Evolutionary conservation across 2,797 vertebrate species (phyloP).

Genomic region (Falco novaeseelandiae): DNA sequence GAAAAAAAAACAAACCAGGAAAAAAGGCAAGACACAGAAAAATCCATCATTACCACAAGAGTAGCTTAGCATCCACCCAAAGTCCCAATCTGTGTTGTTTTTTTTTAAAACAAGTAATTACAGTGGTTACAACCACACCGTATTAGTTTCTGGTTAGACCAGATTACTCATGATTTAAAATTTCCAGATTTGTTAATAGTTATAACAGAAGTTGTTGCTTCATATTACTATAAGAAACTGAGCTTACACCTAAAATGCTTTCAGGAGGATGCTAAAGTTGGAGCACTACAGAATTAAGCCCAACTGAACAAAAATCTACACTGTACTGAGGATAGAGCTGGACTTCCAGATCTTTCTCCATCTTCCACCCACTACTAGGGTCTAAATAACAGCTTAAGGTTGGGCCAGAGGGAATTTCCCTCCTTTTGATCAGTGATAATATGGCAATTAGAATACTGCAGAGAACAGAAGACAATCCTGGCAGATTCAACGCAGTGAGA

Average conservation of each 20-base stretch:
- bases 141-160: constrained; percentile 25
- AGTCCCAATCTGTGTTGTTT: not conserved
- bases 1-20: not conserved
- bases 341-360: not conserved
- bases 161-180: constrained; percentile 51
- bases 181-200: constrained; percentile 32
- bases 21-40: not conserved
- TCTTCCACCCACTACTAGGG: not conserved
- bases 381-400: not conserved
- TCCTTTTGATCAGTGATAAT: not conserved
- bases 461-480: not conserved
- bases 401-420: not conserved
- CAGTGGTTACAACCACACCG: constrained; percentile 16
- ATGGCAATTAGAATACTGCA: not conserved
- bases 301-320: not conserved
- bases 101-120: constrained; percentile 35
- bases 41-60: not conserved
- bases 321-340: not conserved
- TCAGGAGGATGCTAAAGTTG: not conserved
- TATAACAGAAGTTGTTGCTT: constrained; percentile 21
- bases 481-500: not conserved
- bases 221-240: not conserved
- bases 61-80: not conserved
- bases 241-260: not conserved
- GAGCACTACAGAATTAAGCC: not conserved